Evolutionary conservation across 2,888 invertebrate species (phyloP).

Genomic region (Dione juno): DNA sequence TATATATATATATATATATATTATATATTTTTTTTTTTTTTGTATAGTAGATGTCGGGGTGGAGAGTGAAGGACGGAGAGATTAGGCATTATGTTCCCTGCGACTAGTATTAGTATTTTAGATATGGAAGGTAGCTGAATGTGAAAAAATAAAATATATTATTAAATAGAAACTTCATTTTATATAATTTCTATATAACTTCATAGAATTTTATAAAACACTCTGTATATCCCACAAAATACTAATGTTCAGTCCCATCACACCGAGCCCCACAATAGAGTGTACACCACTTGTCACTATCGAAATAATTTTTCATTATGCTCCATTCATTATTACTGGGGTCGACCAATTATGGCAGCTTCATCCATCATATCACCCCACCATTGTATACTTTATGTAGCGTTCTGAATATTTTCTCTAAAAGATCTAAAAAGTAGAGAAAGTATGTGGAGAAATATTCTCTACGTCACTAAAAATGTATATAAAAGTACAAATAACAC

Average conservation of each 20-base stretch:
- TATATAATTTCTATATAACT: too few species aligned
- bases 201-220: too few species aligned
- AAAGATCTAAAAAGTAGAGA: background rate
- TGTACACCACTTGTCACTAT: constrained; percentile 50
- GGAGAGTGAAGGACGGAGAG: background rate
- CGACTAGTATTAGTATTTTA: too few species aligned
- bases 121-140: too few species aligned
- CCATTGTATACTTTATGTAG: constrained; percentile 52
- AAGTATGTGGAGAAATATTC: background rate
- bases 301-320: constrained; percentile 79
- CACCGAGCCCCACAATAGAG: constrained; percentile 10
- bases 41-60: too few species aligned
- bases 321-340: constrained; percentile 79
- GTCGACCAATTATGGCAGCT: constrained; percentile 76
- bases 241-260: constrained; percentile 4
- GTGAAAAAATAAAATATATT: too few species aligned
- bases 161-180: background rate
- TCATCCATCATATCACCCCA: constrained; percentile 75
- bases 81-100: too few species aligned
- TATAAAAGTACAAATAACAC: background rate
- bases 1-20: too few species aligned
- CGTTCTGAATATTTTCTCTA: background rate
- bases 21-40: too few species aligned
- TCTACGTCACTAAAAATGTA: background rate
- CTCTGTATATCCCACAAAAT: background rate